These are phyloP conservation scores for Bettongia penicillata DNA, from an alignment of 2,113 vertebrate genomes.

Conservation along the genomic window DNA sequence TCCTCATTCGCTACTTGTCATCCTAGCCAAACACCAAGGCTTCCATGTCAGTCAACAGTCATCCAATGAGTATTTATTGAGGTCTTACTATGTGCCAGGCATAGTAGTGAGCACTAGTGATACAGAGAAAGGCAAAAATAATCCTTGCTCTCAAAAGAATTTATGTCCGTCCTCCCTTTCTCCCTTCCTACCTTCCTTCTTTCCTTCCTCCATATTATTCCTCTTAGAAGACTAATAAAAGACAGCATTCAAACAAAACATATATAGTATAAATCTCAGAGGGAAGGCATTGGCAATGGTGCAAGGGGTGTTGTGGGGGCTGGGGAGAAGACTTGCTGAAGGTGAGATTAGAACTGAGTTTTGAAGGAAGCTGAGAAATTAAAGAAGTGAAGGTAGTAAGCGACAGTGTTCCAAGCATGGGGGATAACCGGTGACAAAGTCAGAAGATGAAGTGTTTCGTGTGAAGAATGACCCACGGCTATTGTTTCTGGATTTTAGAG, in stretches of 20 bases:
- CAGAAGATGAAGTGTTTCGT: not conserved
- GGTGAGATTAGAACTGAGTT: not conserved
- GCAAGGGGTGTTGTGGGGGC: no score
- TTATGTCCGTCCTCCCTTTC: no score
- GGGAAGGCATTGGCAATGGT: not conserved
- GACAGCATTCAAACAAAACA: not conserved
- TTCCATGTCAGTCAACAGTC: not conserved
- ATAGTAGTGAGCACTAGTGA: no score
- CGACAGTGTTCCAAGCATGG: no score
- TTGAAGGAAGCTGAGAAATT: not conserved
- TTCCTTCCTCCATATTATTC: not conserved
- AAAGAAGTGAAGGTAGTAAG: not conserved
- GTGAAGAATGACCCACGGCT: not conserved
- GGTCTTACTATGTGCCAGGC: not conserved
- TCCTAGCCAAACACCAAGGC: not conserved
- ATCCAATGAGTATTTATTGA: not conserved
- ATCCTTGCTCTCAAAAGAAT: no score
- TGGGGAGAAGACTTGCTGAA: not conserved
- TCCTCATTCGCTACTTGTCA: not conserved
- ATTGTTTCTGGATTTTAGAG: not conserved
- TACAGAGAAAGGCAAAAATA: no score
- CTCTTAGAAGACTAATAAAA: not conserved
- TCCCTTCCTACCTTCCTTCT: not conserved
- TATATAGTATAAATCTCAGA: not conserved
- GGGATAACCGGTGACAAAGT: not conserved